A percentile compares a stretch with the other conserved stretches of the same genome.
Evolutionary conservation across 1,140 invertebrate genomes (phyloP).

Genomic region (Diploscapter pachys): DNA sequence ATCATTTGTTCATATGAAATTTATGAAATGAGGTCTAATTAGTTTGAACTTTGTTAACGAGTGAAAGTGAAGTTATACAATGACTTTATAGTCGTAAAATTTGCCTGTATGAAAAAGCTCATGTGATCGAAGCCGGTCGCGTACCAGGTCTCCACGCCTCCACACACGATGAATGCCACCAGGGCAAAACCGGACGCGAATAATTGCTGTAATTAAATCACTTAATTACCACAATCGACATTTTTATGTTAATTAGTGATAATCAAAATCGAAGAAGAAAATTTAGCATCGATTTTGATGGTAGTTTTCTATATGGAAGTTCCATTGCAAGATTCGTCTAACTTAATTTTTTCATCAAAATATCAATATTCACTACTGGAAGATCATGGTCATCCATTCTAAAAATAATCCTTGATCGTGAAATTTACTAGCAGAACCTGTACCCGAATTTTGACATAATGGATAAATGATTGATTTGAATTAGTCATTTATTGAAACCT

Average conservation of each 20-base stretch:
- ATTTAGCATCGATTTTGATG: background rate
- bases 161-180: conserved; percentile 54
- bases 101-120: conserved; percentile 53
- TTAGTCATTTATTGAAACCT: background rate
- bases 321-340: background rate
- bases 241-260: background rate
- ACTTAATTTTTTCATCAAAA: background rate
- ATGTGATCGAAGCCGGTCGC: conserved; percentile 58
- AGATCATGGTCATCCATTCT: conserved; percentile 4
- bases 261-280: background rate
- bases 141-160: conserved; percentile 59
- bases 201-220: conserved; percentile 48
- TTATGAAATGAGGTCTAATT: too few relatives aligned
- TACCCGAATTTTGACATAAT: background rate
- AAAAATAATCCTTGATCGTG: background rate
- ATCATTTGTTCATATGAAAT: too few relatives aligned
- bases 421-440: background rate
- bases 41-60: too few relatives aligned
- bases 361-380: background rate
- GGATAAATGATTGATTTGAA: background rate
- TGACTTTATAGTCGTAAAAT: background rate
- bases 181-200: conserved; percentile 43
- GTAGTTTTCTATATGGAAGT: background rate
- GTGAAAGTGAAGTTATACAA: background rate
- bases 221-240: conserved; percentile 13